Evolutionary conservation across 2,113 vertebrate species (phyloP).

Genomic region (Cynopterus brachyotis): DNA sequence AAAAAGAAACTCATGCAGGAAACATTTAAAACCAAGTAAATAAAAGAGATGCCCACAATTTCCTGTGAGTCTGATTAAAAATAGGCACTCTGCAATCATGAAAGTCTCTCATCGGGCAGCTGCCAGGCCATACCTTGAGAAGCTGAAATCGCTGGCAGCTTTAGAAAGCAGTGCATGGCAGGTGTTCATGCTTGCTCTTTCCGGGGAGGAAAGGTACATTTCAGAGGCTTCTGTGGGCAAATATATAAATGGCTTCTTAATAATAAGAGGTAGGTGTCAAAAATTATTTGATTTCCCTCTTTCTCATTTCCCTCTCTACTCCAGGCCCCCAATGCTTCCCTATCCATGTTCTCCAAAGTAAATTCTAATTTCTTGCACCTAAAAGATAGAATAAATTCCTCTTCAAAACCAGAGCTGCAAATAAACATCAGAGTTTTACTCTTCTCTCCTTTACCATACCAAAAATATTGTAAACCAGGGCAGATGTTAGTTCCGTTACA

Average conservation of each 20-base stretch:
- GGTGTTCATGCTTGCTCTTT: background rate
- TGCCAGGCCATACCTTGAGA: slow-evolving; percentile 58
- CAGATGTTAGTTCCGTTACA: slow-evolving; percentile 10
- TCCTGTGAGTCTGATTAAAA: slow-evolving; percentile 68
- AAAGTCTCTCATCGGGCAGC: slow-evolving; percentile 45
- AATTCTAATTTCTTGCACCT: background rate
- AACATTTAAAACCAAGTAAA: slow-evolving; percentile 68
- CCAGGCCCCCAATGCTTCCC: background rate
- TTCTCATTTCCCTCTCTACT: background rate
- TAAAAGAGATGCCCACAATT: slow-evolving; percentile 67
- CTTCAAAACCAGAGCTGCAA: background rate
- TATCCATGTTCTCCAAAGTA: background rate
- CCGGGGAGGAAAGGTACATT: background rate
- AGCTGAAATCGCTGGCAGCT: slow-evolving; percentile 44
- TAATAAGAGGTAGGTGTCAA: background rate
- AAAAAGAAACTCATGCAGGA: slow-evolving; percentile 54
- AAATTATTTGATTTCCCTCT: background rate
- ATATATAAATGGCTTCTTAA: slow-evolving; percentile 1
- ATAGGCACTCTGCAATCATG: slow-evolving; percentile 53
- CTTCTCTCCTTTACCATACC: background rate
- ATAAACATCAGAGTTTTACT: slow-evolving; percentile 33
- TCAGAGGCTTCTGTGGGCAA: background rate
- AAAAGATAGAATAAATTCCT: background rate
- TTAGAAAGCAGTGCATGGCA: background rate
- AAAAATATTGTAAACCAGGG: slow-evolving; percentile 32